These are phyloP conservation scores for Hirudinaria manillensis DNA, from an alignment of 2,888 invertebrate species.

Conservation along the genomic window DNA sequence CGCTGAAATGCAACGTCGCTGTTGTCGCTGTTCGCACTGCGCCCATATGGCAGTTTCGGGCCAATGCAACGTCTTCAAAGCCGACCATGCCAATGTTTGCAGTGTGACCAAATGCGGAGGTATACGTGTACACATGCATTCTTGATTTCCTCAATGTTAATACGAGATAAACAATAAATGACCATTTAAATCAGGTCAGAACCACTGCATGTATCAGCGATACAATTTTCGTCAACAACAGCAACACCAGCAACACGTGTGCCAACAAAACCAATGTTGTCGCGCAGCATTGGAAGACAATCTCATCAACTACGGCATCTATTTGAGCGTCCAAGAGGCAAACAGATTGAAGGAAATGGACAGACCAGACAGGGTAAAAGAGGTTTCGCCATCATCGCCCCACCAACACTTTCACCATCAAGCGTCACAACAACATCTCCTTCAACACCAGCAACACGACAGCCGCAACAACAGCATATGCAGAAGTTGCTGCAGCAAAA, in stretches of 20 bases:
- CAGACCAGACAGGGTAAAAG: neutral
- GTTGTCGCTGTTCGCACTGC: no score
- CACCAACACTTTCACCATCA: neutral
- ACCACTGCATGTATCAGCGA: slow-evolving; percentile 14
- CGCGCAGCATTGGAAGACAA: slow-evolving; percentile 21
- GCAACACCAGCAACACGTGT: slow-evolving; percentile 19
- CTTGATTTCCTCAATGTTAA: neutral
- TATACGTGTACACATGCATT: no score
- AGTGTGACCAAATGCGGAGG: no score
- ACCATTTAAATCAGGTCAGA: neutral
- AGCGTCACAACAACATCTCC: neutral
- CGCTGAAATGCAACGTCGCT: neutral
- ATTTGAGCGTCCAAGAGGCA: slow-evolving; percentile 23
- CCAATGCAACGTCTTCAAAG: no score
- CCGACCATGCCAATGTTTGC: no score
- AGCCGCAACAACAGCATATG: slow-evolving; percentile 7
- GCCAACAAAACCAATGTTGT: slow-evolving; percentile 4
- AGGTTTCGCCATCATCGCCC: neutral
- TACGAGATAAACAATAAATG: neutral
- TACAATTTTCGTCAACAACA: slow-evolving; percentile 17
- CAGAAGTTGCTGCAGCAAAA: slow-evolving; percentile 12
- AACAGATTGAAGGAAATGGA: slow-evolving; percentile 1
- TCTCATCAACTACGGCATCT: slow-evolving; percentile 25
- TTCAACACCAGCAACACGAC: neutral
- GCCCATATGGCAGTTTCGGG: no score